Base-by-base conservation (phyloP, 2,797 vertebrate genomes). In the Pseudomugil gertrudae region DNA sequence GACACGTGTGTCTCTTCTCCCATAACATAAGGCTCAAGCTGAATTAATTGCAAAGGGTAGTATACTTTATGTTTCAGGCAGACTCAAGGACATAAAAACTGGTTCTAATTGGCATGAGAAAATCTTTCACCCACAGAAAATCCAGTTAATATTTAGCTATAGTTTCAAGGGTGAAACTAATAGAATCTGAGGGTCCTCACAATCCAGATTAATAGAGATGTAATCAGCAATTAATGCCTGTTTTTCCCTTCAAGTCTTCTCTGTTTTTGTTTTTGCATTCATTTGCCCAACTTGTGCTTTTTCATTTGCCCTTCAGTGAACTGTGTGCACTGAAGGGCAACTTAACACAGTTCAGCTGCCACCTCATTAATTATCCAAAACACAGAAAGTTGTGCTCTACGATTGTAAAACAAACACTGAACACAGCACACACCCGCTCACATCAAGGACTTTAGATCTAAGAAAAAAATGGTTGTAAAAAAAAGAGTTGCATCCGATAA, bases 41-140 rank as follows among this genome's bases (percentile, higher is more conserved):
- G 87, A 89, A 88, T 81, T 84, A 66, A 83, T 72, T 76, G 74
- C 52, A 83, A 35, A 72, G 69, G 63, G 71, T 70, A 66, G 66
- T 17, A 47, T 76, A 32, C 70, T 62, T 77, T 66, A 74, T 33
- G 19, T 73, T 85, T 85, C 72, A 84, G 73, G 73, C 73, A 69
- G 52, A 82, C 76, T 68, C 75, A 71, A 85, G 77, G 85, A 92
- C 83, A 87, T 72, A 80, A 83, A 78, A 73, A 85, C 70, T 83
- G 68, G 78, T 87, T 71, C 65, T 78, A 77, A 81, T 58, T 72
- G 48, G 43, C 68, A 71, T 66, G 64, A 72, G 57, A 66, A 71
- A 66, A 79, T 69, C 60, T 68, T 70, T 72, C 69, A 55, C 57
- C 64, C 61, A 54, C 63, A 76, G 24, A 29, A 71, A 33, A 63